Evolutionary conservation across 2,797 vertebrate genomes (phyloP), one percentile per base, ranked within the genome.

Genomic region (Toxotes lorentzi): DNA sequence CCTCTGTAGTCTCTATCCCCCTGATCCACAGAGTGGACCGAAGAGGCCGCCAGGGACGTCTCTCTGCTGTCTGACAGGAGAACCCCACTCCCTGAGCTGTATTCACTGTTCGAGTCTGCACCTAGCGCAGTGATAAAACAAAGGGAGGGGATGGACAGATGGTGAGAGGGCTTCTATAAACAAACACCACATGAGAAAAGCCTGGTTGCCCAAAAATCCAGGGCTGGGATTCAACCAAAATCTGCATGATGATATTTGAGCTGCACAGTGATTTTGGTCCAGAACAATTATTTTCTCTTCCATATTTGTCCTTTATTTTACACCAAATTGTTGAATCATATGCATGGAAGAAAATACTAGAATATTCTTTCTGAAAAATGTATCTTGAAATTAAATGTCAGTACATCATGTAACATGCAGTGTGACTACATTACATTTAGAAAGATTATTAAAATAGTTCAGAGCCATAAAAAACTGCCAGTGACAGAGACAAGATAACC

Each of bases 21-120:
- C 79, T 91, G 93, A 80, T 94, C 91, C 0, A 30, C 41, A 0
- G 90, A 91, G 70, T 53, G 79, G 71, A 91, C 85, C 0, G 89
- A 88, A 70, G 95, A 96, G 6, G 89, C 93, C 64, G 94, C 88
- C 40, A 87, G 94, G 0, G 96, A 96, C 16, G 95, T 91, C 86
- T 96, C 96, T 72, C 95, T 95, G 93, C 96, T 98, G 93, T 97
- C 96, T 0, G 96, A 96, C 51, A 94, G 92, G 59, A 95, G 93
- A 83, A 95, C 93, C 51, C 95, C 78, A 64, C 96, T 98, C 79
- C 95, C 85, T 2, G 96, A 97, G 85, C 97, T 97, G 0, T 91
- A 92, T 59, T 98, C 95, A 1, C 97, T 97, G 91, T 95, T 89
- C 0, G 96, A 97, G 79, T 98, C 95, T 62, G 81, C 91, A 92